A percentile compares a stretch with the other conserved stretches of the same genome.
phyloP scores from a whole-genome alignment of 1,140 invertebrate species.

The Macrobrachium nipponense region DNA sequence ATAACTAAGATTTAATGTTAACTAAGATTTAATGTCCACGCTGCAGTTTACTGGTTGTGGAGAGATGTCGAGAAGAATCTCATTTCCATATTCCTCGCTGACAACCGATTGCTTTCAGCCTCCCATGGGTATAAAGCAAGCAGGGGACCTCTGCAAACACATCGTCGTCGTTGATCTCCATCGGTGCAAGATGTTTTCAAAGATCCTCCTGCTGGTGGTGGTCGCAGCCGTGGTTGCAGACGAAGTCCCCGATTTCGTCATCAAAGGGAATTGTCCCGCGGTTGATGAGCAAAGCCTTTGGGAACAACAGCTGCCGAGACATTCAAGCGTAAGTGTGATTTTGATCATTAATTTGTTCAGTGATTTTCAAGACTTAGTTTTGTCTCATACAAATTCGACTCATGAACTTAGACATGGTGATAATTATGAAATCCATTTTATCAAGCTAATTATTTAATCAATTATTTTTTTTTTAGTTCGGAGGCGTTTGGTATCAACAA shows the following conservation, averaged over 20 bases:
- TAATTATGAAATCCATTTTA: no score
- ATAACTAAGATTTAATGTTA: no score
- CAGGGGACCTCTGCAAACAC: neutral
- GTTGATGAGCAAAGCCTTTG: constrained; percentile 1
- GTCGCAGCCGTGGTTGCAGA: constrained; percentile 11
- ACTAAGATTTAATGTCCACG: no score
- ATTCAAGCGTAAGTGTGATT: neutral
- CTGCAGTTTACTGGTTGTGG: no score
- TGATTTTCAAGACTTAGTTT: neutral
- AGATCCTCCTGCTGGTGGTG: neutral
- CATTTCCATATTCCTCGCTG: no score
- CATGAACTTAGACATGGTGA: no score
- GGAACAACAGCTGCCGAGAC: constrained; percentile 1
- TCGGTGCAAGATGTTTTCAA: neutral
- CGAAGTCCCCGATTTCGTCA: constrained; percentile 32
- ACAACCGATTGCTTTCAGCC: neutral
- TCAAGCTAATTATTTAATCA: neutral
- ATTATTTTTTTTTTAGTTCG: constrained; percentile 5
- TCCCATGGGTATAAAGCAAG: neutral
- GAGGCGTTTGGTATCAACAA: constrained; percentile 7
- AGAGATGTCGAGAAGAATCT: no score
- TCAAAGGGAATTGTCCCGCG: constrained; percentile 5
- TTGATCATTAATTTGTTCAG: neutral
- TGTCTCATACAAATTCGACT: neutral
- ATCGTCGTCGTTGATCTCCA: neutral